These are phyloP conservation scores for Platalea minor DNA, from an alignment of 2,797 vertebrate genomes.

Conservation along the genomic window DNA sequence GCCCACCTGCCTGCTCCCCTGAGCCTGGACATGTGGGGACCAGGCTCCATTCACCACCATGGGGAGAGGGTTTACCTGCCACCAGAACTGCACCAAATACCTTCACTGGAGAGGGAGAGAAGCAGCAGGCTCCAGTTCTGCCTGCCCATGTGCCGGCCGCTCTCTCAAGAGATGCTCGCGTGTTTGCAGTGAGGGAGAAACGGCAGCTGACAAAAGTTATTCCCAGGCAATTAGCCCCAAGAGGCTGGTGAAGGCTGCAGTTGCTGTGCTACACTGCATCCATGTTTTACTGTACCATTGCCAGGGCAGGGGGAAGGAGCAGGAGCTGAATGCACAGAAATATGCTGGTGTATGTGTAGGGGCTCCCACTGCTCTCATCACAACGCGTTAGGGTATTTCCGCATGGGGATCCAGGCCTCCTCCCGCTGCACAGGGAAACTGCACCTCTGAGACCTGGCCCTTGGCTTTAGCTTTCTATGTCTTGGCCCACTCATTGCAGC, in stretches of 20 bases:
- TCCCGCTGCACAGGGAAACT: not conserved
- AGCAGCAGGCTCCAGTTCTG: not conserved
- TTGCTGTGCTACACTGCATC: not conserved
- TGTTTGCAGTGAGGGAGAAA: not conserved
- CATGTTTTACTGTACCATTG: not conserved
- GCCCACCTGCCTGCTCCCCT: not conserved
- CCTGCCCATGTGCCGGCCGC: not conserved
- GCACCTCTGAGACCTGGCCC: not conserved
- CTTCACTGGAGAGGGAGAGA: not conserved
- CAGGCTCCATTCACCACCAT: rapidly evolving
- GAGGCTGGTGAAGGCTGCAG: not conserved
- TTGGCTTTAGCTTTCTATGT: not conserved
- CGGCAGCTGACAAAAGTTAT: not conserved
- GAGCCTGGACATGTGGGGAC: rapidly evolving
- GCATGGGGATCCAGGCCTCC: not conserved
- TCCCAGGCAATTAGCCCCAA: not conserved
- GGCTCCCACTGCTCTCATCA: not conserved
- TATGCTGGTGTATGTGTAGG: not conserved
- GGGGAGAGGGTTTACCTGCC: not conserved
- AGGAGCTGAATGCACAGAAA: not conserved
- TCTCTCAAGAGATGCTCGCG: not conserved
- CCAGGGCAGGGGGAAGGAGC: not conserved
- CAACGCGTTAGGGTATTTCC: rapidly evolving
- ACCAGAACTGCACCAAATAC: not conserved
- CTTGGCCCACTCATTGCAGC: not conserved